phyloP scores from a whole-genome alignment of 2,888 invertebrate genomes.

The Melanophora roralis region DNA sequence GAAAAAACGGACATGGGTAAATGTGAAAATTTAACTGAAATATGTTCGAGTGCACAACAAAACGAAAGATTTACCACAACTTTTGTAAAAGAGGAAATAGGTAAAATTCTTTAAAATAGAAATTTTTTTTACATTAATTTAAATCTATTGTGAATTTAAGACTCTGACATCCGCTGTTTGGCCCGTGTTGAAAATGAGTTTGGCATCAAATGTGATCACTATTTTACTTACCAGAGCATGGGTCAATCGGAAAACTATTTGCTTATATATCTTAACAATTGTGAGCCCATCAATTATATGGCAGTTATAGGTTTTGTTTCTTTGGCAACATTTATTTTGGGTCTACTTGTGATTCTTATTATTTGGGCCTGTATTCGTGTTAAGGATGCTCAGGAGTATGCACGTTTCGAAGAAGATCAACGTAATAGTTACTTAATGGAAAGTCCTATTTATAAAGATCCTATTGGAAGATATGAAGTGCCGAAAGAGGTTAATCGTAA shows the following conservation, averaged over 20 bases:
- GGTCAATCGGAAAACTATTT: conserved; percentile 67
- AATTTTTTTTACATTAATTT: neutral
- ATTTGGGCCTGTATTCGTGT: conserved; percentile 77
- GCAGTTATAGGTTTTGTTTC: conserved; percentile 75
- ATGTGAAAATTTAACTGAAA: conserved; percentile 69
- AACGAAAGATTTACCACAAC: conserved; percentile 67
- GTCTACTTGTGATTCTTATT: conserved; percentile 77
- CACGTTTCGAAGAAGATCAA: conserved; percentile 78
- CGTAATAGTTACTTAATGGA: conserved; percentile 60
- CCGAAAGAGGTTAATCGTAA: conserved; percentile 75
- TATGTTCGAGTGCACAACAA: conserved; percentile 69
- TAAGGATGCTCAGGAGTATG: conserved; percentile 79
- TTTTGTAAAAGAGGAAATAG: conserved; percentile 68
- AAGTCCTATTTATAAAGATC: conserved; percentile 83
- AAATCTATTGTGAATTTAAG: conserved; percentile 44
- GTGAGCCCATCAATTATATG: conserved; percentile 67
- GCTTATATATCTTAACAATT: conserved; percentile 68
- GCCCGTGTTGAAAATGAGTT: conserved; percentile 70
- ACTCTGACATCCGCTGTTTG: conserved; percentile 68
- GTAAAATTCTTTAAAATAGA: conserved; percentile 47
- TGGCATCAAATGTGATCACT: conserved; percentile 72
- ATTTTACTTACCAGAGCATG: conserved; percentile 69
- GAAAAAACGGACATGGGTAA: conserved; percentile 66
- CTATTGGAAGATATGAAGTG: conserved; percentile 79
- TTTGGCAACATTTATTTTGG: conserved; percentile 77